Evolutionary conservation across 2,888 invertebrate genomes (phyloP), one percentile per base, ranked within the genome.

Genomic region (Agrotis clavis): DNA sequence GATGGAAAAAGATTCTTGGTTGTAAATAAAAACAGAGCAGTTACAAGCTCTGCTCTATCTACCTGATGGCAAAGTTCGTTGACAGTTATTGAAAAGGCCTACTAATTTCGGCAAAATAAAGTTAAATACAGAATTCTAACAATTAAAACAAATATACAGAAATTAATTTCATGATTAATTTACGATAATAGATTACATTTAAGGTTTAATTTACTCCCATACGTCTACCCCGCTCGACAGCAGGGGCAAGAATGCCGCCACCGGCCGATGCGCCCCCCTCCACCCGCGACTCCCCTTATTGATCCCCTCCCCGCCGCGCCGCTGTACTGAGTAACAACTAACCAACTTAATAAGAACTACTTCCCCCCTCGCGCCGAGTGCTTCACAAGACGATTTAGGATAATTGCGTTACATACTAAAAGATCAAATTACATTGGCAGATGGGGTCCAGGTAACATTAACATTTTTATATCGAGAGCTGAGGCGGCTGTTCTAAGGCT

Each of bases 231-330:
- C 57, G 56, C 63, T 65, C 57, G 51, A 25, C 63, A 62, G 35
- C 77, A 64, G 21, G 60, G 61, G 70, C 65, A 41, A 71, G 72
- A 81, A 56, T 80, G 69, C 21, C 67, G 79, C 71, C 68, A 77
- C 74, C 76, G 70, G 74, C 77, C 71, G 77, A 70, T 71, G 25
- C 25, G 16, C 21, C 51, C 57, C 71, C 65, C 83, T 61, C 67
- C 71, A 68, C 79, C 67, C 71, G 70, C 73, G 63, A 79, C 74
- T 74, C 84, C 87, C 88, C 89, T 84, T 91, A 91, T 91, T 86
- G 91, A 91, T 91, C 87, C 88, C 87, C 88, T 82, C 82, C 80
- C 83, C 78, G 74, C 72, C 70, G 75, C 78, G 74, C 72, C 70
- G 75, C 81, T 74, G 77, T 81, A 75, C 71, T 74, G 79, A 70